Percentiles rank a stretch among this genome's conserved stretches.
Conservation (phyloP, 92 coral and sea anemone genomes). For the Phenganax subtilis region DNA sequence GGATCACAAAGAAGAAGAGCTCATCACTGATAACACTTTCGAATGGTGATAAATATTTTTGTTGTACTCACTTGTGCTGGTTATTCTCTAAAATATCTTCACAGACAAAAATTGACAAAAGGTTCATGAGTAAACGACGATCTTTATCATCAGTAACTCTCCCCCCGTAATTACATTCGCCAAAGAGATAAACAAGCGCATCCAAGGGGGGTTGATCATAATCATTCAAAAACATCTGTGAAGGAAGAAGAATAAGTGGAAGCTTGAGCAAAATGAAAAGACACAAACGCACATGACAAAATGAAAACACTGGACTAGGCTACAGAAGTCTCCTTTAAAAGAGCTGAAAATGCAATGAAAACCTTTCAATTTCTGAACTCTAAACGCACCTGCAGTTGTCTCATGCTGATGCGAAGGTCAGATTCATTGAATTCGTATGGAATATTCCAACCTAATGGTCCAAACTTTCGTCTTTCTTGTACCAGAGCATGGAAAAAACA, state of each 20-base stretch:
- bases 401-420: constrained; percentile 93
- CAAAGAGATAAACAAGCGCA: constrained; percentile 84
- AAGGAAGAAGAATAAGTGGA: background rate
- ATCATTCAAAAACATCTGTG: constrained; percentile 92
- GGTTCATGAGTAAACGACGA: constrained; percentile 79
- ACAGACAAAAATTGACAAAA: constrained; percentile 78
- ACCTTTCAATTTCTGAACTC: no score
- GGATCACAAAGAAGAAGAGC: no score
- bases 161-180: constrained; percentile 98
- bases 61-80: constrained; percentile 60
- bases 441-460: constrained; percentile 97
- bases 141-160: constrained; percentile 99
- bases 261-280: background rate
- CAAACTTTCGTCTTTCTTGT: constrained; percentile 96
- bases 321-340: no score
- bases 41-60: no score
- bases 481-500: constrained; percentile 97
- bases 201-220: constrained; percentile 91
- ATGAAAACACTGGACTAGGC: no score
- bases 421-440: constrained; percentile 98
- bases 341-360: no score
- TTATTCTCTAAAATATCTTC: constrained; percentile 64
- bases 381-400: constrained; percentile 72
- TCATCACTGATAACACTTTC: no score
- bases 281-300: background rate